Base-by-base conservation (phyloP, 2,113 vertebrate species). In the Lepus americanus region DNA sequence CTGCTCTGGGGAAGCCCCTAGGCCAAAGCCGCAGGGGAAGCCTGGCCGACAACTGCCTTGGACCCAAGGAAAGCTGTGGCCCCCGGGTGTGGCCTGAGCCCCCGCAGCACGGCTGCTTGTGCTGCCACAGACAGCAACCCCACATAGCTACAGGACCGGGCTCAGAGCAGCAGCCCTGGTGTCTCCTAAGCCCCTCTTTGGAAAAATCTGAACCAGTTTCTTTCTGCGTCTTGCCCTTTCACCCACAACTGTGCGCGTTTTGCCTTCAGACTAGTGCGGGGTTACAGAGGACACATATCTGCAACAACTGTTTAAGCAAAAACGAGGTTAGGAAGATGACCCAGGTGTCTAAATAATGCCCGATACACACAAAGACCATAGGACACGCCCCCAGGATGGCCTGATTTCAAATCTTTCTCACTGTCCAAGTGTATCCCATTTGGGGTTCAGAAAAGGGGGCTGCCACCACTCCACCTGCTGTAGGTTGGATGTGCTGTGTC, bases 371-470 rank as follows among this genome's bases (percentile, higher is more conserved):
- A n/a, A 81, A 29, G 49, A 78, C 49, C 31, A 19, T 27, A n/a
- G 16, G 11, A 25, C 2, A 2, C 0, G 4, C 22, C 39, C 33
- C 22, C 17, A 55, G 33, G 39, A 63, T 7, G 1, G 5, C 39
- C 33, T 51, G 33, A 94, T 92, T 94, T 92, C 51, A 91, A 55
- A 69, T 49, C 31, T 79, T 87, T 83, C 59, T 87, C 49, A 14
- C 19, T 29, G 19, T n/a, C 27, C 8, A 39, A 72, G 72, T 25
- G 20, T 69, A 25, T 61, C 12, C 31, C 63, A 7, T 63, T 66
- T 63, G 72, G 70, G 33, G 5, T n/a, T 61, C 66, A 69, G 29
- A 51, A 61, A 74, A 90, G 31, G 33, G 29, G 16, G 31, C 36
- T 61, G n/a, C 69, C 51, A 44, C 44, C 44, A 7, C 44, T 44